phyloP scores from a whole-genome alignment of 1,140 invertebrate species.

The Drosophila sp. region DNA sequence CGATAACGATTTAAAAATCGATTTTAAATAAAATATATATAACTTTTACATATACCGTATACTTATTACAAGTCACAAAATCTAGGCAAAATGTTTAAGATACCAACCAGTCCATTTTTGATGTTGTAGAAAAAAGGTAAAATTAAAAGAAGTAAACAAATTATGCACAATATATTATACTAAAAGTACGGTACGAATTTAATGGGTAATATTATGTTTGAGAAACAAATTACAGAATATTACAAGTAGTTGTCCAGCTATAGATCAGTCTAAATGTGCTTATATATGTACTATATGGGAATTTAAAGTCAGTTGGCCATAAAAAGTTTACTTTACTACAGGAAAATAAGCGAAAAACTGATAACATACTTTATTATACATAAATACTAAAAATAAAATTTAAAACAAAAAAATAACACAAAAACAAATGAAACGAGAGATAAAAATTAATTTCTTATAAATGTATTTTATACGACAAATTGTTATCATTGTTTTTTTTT shows the following conservation, averaged over 20 bases:
- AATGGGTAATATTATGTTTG: conserved; percentile 39
- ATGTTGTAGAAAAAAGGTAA: conserved; percentile 64
- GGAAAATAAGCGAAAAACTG: conserved; percentile 48
- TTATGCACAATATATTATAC: conserved; percentile 39
- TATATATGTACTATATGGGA: conserved; percentile 42
- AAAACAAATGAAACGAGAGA: conserved; percentile 12
- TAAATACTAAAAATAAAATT: neutral
- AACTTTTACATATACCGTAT: neutral
- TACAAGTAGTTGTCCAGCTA: neutral
- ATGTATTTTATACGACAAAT: conserved; percentile 59
- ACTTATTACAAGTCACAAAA: conserved; percentile 12
- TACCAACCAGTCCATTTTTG: conserved; percentile 73
- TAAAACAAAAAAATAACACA: conserved; percentile 21
- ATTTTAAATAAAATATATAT: conserved; percentile 7
- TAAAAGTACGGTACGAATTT: conserved; percentile 61
- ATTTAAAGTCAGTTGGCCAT: conserved; percentile 60
- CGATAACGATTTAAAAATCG: conserved; percentile 31
- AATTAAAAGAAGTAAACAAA: conserved; percentile 37
- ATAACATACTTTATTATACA: conserved; percentile 46
- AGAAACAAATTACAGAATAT: conserved; percentile 46
- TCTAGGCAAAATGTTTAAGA: conserved; percentile 19
- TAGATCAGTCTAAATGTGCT: conserved; percentile 69
- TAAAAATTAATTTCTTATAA: conserved; percentile 69
- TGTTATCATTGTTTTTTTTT: conserved; percentile 54
- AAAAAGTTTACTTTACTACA: conserved; percentile 67